phyloP scores from a whole-genome alignment of 2,888 invertebrate genomes.

The Rhingia campestris region DNA sequence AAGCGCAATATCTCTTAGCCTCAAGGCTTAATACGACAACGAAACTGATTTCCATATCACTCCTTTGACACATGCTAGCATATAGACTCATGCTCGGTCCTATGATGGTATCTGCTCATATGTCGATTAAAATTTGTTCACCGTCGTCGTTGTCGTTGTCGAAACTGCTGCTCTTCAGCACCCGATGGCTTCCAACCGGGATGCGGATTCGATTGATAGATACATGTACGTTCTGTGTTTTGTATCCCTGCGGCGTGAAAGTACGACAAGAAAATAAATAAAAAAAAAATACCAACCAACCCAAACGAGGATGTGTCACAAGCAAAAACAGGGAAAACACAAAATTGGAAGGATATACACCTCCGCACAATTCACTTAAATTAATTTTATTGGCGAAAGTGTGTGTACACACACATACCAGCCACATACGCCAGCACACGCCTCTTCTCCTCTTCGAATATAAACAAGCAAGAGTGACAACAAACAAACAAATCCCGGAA shows the following conservation, averaged over 20 bases:
- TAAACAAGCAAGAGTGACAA: slow-evolving; percentile 72
- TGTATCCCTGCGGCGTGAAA: slow-evolving; percentile 56
- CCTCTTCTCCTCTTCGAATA: slow-evolving; percentile 4
- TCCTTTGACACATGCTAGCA: slow-evolving; percentile 64
- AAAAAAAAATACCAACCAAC: slow-evolving; percentile 1
- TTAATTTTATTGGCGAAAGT: slow-evolving; percentile 72
- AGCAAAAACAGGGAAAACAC: slow-evolving; percentile 54
- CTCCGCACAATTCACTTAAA: slow-evolving; percentile 74
- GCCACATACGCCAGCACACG: slow-evolving; percentile 9
- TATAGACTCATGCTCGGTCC: slow-evolving; percentile 9
- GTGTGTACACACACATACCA: slow-evolving; percentile 27
- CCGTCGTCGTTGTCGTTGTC: slow-evolving; percentile 31
- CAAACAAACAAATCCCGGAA: slow-evolving; percentile 73
- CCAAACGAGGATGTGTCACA: slow-evolving; percentile 40
- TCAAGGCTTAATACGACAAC: slow-evolving; percentile 60
- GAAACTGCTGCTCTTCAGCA: slow-evolving; percentile 51
- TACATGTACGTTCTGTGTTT: slow-evolving; percentile 45
- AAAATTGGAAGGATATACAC: slow-evolving; percentile 71
- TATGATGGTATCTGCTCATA: slow-evolving; percentile 47
- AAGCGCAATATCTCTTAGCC: slow-evolving; percentile 51
- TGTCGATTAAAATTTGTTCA: slow-evolving; percentile 72
- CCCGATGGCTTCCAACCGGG: slow-evolving; percentile 57
- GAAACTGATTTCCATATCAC: slow-evolving; percentile 73
- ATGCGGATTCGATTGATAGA: slow-evolving; percentile 65
- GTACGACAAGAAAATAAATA: slow-evolving; percentile 26